A percentile compares a stretch with the other conserved stretches of the same genome.
Evolutionary conservation across 1,140 invertebrate species (phyloP).

Genomic region (Brachionus angularis): DNA sequence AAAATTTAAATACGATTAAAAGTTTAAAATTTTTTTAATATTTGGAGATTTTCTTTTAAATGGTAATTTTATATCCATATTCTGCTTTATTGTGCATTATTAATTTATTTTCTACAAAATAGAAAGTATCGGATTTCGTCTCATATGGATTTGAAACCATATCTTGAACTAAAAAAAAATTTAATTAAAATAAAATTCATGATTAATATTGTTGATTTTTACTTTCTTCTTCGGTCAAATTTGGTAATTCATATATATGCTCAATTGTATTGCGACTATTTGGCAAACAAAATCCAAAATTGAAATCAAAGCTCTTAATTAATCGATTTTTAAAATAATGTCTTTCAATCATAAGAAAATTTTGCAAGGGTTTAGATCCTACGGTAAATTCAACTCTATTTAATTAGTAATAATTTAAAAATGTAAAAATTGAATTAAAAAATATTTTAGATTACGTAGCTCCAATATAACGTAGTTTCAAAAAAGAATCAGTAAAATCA

Average conservation of each 20-base stretch:
- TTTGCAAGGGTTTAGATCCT: constrained; percentile 80
- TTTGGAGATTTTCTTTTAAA: too few relatives aligned
- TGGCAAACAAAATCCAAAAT: constrained; percentile 98
- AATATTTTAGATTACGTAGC: constrained; percentile 69
- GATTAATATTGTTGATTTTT: constrained; percentile 53
- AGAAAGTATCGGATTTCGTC: constrained; percentile 95
- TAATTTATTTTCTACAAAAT: constrained; percentile 91
- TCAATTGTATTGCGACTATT: constrained; percentile 95
- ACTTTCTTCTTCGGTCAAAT: constrained; percentile 78
- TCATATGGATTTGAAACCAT: constrained; percentile 94
- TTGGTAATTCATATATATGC: constrained; percentile 97
- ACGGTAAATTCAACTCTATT: constrained; percentile 91
- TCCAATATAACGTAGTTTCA: constrained; percentile 90
- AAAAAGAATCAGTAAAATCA: constrained; percentile 88
- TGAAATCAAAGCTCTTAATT: constrained; percentile 98
- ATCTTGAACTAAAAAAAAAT: constrained; percentile 74
- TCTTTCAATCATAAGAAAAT: constrained; percentile 96
- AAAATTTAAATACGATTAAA: too few relatives aligned
- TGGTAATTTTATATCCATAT: too few relatives aligned
- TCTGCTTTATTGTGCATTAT: constrained; percentile 99
- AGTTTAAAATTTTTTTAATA: too few relatives aligned
- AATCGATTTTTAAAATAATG: constrained; percentile 90
- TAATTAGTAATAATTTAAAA: constrained; percentile 46
- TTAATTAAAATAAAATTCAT: constrained; percentile 44
- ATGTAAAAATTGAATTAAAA: constrained; percentile 44